Evolutionary conservation across 2,888 invertebrate species (phyloP).

Genomic region (Idaea aversata): DNA sequence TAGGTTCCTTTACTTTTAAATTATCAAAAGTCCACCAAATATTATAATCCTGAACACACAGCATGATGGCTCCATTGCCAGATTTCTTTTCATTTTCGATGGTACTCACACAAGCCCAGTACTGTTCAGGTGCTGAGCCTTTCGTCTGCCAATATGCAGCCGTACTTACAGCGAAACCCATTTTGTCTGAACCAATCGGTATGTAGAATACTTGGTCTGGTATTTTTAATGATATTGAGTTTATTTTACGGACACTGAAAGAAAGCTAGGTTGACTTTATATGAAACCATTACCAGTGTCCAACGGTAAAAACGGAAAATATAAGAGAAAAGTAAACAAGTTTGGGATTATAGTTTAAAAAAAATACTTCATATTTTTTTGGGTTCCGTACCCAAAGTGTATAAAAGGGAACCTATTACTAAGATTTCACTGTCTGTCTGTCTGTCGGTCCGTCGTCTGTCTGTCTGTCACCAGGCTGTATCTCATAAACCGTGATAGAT

Average conservation of each 20-base stretch:
- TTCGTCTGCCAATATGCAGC: slow-evolving; percentile 48
- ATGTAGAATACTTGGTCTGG: slow-evolving; percentile 41
- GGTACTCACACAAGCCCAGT: slow-evolving; percentile 53
- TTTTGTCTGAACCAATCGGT: slow-evolving; percentile 38
- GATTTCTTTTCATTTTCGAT: slow-evolving; percentile 35
- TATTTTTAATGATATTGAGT: slow-evolving; percentile 51
- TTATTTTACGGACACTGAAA: slow-evolving; percentile 53
- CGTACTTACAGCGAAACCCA: slow-evolving; percentile 56
- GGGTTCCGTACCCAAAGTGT: no score
- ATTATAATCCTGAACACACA: slow-evolving; percentile 45
- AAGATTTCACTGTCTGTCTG: no score
- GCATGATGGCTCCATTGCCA: slow-evolving; percentile 40
- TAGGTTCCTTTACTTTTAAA: slow-evolving; percentile 56
- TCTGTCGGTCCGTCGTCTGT: no score
- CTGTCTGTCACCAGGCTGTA: no score
- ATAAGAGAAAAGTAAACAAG: no score
- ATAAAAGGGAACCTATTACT: no score
- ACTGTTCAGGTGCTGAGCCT: slow-evolving; percentile 31
- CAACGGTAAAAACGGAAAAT: no score
- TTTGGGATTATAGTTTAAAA: no score
- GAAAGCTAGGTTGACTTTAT: neutral
- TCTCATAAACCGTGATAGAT: no score
- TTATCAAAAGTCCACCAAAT: slow-evolving; percentile 58
- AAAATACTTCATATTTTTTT: no score
- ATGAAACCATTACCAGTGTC: neutral